Evolutionary conservation across 2,113 vertebrate species (phyloP).

Genomic region (Ailuropoda melanoleuca): DNA sequence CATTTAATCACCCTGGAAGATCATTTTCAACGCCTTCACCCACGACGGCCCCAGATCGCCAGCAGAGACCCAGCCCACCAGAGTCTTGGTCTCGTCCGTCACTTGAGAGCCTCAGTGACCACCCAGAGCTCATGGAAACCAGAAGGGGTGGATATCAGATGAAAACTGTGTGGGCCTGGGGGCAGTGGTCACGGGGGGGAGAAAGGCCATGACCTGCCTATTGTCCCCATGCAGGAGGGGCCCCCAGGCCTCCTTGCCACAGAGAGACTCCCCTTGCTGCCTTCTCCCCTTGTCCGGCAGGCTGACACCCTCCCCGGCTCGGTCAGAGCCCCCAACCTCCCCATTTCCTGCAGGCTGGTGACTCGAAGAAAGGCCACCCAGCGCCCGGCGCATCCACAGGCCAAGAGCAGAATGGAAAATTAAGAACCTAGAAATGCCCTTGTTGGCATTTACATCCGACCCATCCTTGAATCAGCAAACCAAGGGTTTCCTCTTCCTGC

Average conservation of each 20-base stretch:
- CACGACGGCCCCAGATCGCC: neutral
- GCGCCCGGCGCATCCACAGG: rapidly evolving
- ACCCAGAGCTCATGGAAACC: neutral
- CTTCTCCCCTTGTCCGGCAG: neutral
- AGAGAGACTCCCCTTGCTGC: neutral
- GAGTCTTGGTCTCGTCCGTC: neutral
- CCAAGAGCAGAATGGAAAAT: neutral
- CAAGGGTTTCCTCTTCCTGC: neutral
- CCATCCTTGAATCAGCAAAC: neutral
- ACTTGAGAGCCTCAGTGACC: neutral
- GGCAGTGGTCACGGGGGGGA: neutral
- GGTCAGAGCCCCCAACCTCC: neutral
- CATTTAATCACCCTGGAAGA: neutral
- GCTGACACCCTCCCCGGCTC: neutral
- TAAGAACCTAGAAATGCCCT: neutral
- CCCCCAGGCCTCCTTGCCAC: neutral
- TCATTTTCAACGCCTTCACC: neutral
- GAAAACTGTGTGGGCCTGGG: neutral
- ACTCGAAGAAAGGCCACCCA: neutral
- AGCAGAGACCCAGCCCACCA: neutral
- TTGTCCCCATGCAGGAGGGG: neutral
- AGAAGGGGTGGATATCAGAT: neutral
- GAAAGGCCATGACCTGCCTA: neutral
- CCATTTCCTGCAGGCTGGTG: too few relatives aligned
- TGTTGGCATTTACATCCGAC: neutral